These are phyloP conservation scores for Linnaemya vulpina DNA, from an alignment of 2,888 invertebrate species.

Conservation along the genomic window DNA sequence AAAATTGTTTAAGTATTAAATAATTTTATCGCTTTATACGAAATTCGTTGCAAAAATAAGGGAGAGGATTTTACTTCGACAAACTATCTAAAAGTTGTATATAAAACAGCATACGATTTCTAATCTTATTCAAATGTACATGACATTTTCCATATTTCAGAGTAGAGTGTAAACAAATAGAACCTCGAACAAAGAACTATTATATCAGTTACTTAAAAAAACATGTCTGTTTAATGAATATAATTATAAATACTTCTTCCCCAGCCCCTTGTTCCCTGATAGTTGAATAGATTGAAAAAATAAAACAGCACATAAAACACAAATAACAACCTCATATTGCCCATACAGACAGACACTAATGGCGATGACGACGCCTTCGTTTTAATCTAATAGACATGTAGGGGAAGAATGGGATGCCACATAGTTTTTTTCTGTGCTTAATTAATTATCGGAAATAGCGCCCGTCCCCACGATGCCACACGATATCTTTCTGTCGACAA, in stretches of 20 bases:
- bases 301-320: slow-evolving; percentile 34
- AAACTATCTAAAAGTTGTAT: background rate
- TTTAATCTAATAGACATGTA: slow-evolving; percentile 50
- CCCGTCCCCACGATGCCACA: no score
- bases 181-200: slow-evolving; percentile 65
- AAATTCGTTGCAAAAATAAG: no score
- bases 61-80: no score
- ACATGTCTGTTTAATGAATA: slow-evolving; percentile 68
- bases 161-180: slow-evolving; percentile 37
- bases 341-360: slow-evolving; percentile 9
- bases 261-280: background rate
- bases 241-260: slow-evolving; percentile 52
- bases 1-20: no score
- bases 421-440: background rate
- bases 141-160: slow-evolving; percentile 33
- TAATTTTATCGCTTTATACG: no score
- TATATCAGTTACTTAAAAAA: slow-evolving; percentile 60
- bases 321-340: slow-evolving; percentile 43
- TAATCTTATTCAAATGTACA: background rate
- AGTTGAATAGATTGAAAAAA: slow-evolving; percentile 21
- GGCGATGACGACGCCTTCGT: slow-evolving; percentile 54
- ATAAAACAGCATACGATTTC: background rate
- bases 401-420: slow-evolving; percentile 31
- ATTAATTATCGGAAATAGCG: no score
- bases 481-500: no score